Conservation (phyloP, 1,140 invertebrate species). For the Anastrepha obliqua region DNA sequence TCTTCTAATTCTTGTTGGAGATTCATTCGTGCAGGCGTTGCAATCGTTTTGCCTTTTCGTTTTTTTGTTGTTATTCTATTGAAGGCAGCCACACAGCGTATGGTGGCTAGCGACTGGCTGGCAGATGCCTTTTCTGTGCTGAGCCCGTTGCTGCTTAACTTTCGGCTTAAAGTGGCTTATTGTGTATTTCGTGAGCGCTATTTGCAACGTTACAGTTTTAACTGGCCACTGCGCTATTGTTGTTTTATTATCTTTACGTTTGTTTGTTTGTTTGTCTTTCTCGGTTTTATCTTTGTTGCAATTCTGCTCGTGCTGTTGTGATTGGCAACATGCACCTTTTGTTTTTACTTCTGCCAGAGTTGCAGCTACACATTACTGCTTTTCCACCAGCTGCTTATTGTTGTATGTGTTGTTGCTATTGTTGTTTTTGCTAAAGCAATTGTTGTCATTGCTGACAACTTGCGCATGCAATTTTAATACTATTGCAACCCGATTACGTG, state of each 20-base stretch:
- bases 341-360: background rate
- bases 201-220: constrained; percentile 33
- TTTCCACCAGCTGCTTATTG: background rate
- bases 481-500: constrained; percentile 51
- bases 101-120: background rate
- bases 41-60: background rate
- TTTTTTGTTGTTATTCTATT: background rate
- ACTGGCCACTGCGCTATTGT: background rate
- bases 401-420: background rate
- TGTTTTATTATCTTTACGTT: constrained; percentile 45
- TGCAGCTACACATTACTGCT: background rate
- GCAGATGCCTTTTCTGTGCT: background rate
- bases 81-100: background rate
- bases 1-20: constrained; percentile 12
- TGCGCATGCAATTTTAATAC: constrained; percentile 47
- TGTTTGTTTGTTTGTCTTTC: background rate
- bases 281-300: background rate
- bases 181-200: constrained; percentile 25
- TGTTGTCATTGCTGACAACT: constrained; percentile 45
- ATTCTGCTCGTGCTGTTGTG: constrained; percentile 30
- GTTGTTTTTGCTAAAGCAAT: background rate
- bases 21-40: background rate
- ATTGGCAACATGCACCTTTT: constrained; percentile 46
- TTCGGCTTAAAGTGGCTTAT: constrained; percentile 51
- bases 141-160: constrained; percentile 28